Base-by-base conservation (phyloP, 2,113 vertebrate species). In the Macquaria ambigua region DNA sequence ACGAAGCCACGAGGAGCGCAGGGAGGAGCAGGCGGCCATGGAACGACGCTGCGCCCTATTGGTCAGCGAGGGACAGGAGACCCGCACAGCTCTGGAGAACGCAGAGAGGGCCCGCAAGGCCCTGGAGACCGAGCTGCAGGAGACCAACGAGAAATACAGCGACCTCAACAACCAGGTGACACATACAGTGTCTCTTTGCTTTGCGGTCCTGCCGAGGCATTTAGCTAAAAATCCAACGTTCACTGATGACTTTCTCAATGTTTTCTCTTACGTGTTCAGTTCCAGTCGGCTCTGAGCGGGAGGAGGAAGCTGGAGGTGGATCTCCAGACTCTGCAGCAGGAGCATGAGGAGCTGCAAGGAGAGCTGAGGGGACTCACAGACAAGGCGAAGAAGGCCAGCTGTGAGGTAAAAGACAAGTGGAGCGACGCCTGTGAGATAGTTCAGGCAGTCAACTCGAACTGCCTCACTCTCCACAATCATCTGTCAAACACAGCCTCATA, bases 281-380 rank as follows among this genome's bases (percentile, higher is more conserved):
- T 96, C 52, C 96, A 96, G 93, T 76, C 68, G 1, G 87, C 92
- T 31, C 89, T 92, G 71, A 94, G 89, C 6, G 90, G 90, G 16
- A 94, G 94, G 84, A 93, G 95, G 73, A 96, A 96, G 84, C 92
- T 96, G 77, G 96, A 96, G 85, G 92, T 94, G 70, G 96, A 96
- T 61, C 67, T 96, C 8, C 96, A 96, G 92, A 93, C 95, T 77
- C 77, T 96, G 76, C 93, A 90, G 71, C 95, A 95, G 69, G 96
- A 96, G 88, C 95, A 96, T 0, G 96, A 96, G 87, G 96, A 96
- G 84, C 90, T 96, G 59, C 92, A 94, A 72, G 87, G 73, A 3
- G 95, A 96, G 82, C 75, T 96, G 25, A 92, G 95, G 34, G 89
- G 80, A 34, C 70, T 84, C 28, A 87, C 85, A 2, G 96, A 96